phyloP scores from a whole-genome alignment of 2,113 vertebrate species.

The Melozone crissalis region DNA sequence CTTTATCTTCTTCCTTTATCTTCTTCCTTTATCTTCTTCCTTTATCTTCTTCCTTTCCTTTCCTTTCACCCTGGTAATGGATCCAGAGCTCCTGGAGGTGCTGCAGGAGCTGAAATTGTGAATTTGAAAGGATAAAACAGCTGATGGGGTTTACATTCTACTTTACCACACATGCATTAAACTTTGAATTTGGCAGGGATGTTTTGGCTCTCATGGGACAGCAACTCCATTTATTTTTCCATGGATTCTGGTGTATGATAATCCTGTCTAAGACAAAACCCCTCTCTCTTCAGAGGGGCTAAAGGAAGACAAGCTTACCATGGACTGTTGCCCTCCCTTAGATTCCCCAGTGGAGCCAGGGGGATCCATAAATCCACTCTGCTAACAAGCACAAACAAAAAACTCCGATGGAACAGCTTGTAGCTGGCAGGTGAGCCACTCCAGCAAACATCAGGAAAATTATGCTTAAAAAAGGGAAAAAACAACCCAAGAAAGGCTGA shows the following conservation, averaged over 20 bases:
- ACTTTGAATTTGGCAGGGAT: background rate
- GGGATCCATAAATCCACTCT: background rate
- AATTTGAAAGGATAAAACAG: background rate
- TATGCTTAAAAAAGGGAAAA: accelerated
- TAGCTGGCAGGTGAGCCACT: background rate
- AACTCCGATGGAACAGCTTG: background rate
- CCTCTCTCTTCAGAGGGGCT: background rate
- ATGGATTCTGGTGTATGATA: background rate
- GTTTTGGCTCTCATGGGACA: background rate
- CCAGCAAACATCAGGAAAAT: background rate
- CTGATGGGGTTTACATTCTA: background rate
- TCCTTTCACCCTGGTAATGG: background rate
- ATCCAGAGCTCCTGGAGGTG: background rate
- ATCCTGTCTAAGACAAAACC: background rate
- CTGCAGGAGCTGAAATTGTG: background rate
- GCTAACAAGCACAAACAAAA: background rate
- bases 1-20: too few relatives aligned
- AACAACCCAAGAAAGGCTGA: background rate
- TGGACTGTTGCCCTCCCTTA: background rate
- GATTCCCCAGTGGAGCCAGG: background rate
- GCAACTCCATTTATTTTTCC: background rate
- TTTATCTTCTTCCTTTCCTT: too few relatives aligned
- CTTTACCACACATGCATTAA: background rate
- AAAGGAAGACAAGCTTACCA: background rate
- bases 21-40: too few relatives aligned